Conservation (phyloP, 2,888 invertebrate genomes). For the Galerucella pusilla region DNA sequence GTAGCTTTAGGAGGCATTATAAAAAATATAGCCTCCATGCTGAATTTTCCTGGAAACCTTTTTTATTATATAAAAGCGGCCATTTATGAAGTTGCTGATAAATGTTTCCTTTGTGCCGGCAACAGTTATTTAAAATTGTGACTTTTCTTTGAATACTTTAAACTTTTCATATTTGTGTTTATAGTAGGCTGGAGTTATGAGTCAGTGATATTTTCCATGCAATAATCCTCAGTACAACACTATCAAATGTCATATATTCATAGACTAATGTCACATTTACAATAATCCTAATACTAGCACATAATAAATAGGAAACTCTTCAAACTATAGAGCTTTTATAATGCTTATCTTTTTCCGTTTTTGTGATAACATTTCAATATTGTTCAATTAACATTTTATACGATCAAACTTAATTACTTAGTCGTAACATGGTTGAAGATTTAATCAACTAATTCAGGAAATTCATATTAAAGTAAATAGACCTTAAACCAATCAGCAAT, state of each 20-base stretch:
- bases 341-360: not conserved
- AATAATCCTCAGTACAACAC: too few relatives aligned
- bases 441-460: slow-evolving; percentile 16
- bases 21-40: slow-evolving; percentile 35
- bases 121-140: slow-evolving; percentile 9
- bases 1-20: slow-evolving; percentile 16
- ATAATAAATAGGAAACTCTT: too few relatives aligned
- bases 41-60: slow-evolving; percentile 29
- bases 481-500: slow-evolving; percentile 11
- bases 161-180: not conserved
- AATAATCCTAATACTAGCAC: too few relatives aligned
- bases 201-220: too few relatives aligned
- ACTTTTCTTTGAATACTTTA: not conserved
- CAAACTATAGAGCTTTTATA: too few relatives aligned
- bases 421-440: not conserved
- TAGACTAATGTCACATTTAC: too few relatives aligned
- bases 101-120: slow-evolving; percentile 21
- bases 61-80: slow-evolving; percentile 5
- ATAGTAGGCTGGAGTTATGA: too few relatives aligned
- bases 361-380: not conserved
- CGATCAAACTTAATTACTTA: not conserved
- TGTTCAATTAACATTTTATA: not conserved
- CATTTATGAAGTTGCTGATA: slow-evolving; percentile 13
- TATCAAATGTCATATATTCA: too few relatives aligned
- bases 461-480: slow-evolving; percentile 10